phyloP scores from a whole-genome alignment of 2,888 invertebrate species.

The Stegophylla sp. region DNA sequence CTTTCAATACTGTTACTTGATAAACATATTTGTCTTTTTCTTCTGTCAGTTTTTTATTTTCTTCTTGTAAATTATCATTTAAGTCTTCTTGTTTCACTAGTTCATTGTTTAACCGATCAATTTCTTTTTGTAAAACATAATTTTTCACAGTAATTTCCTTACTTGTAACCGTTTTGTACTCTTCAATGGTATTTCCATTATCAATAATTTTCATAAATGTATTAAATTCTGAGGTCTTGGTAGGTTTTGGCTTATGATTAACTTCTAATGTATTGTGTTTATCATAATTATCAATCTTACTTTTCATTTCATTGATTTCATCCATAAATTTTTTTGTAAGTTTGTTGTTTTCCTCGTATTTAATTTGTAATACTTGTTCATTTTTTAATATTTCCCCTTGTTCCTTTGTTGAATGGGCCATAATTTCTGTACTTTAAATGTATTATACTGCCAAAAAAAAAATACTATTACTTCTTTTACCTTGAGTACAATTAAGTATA shows the following conservation, averaged over 20 bases:
- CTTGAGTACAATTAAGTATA: too few relatives aligned
- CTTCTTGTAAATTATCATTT: conserved; percentile 25
- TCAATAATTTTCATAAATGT: conserved; percentile 55
- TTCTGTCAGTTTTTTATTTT: conserved; percentile 42
- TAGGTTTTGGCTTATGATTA: conserved; percentile 41
- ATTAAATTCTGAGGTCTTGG: conserved; percentile 37
- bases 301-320: conserved; percentile 55
- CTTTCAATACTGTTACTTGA: conserved; percentile 28
- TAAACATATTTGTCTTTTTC: conserved; percentile 27
- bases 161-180: conserved; percentile 41
- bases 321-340: conserved; percentile 50
- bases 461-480: too few relatives aligned
- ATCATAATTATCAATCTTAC: conserved; percentile 37
- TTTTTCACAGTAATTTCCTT: conserved; percentile 49
- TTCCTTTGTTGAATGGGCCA: conserved; percentile 18
- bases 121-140: conserved; percentile 53
- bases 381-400: conserved; percentile 42
- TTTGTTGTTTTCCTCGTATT: conserved; percentile 50
- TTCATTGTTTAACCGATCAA: conserved; percentile 43
- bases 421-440: neutral
- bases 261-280: conserved; percentile 2
- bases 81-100: conserved; percentile 29
- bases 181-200: conserved; percentile 39
- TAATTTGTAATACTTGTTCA: conserved; percentile 53
- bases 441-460: too few relatives aligned